Evolutionary conservation across 92 coral and sea anemone genomes (phyloP).

Genomic region (Porites rus): DNA sequence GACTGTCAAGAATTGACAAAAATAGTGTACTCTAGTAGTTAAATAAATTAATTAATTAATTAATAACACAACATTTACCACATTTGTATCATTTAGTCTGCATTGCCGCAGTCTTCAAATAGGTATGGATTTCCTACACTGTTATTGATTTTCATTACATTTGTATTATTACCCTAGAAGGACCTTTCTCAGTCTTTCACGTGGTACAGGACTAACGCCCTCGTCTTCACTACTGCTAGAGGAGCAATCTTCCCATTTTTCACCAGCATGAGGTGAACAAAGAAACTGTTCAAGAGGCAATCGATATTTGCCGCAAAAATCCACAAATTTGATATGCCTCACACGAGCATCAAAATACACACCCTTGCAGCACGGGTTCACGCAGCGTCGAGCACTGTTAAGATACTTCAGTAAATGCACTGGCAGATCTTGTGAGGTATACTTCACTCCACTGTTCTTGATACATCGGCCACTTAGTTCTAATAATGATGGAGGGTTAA

Average conservation of each 20-base stretch:
- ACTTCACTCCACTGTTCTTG: slow-evolving; percentile 77
- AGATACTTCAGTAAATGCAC: slow-evolving; percentile 79
- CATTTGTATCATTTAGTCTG: neutral
- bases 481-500: slow-evolving; percentile 83
- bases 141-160: neutral
- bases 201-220: slow-evolving; percentile 59
- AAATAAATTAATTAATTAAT: too few species aligned
- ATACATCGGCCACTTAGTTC: slow-evolving; percentile 91
- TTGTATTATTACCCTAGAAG: slow-evolving; percentile 62
- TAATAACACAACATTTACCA: too few species aligned
- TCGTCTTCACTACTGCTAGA: slow-evolving; percentile 90
- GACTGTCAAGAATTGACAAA: too few species aligned
- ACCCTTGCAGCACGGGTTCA: slow-evolving; percentile 93
- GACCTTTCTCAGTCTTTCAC: slow-evolving; percentile 78
- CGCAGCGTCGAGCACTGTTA: slow-evolving; percentile 93
- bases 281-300: slow-evolving; percentile 97
- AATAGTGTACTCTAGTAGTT: too few species aligned
- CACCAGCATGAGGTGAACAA: slow-evolving; percentile 95
- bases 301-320: slow-evolving; percentile 97
- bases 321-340: slow-evolving; percentile 94
- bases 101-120: neutral
- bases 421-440: slow-evolving; percentile 78
- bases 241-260: slow-evolving; percentile 82
- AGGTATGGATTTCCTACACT: neutral
- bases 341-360: slow-evolving; percentile 96